Conservation (phyloP, 2,113 vertebrate species). For the Callionymus lyra region DNA sequence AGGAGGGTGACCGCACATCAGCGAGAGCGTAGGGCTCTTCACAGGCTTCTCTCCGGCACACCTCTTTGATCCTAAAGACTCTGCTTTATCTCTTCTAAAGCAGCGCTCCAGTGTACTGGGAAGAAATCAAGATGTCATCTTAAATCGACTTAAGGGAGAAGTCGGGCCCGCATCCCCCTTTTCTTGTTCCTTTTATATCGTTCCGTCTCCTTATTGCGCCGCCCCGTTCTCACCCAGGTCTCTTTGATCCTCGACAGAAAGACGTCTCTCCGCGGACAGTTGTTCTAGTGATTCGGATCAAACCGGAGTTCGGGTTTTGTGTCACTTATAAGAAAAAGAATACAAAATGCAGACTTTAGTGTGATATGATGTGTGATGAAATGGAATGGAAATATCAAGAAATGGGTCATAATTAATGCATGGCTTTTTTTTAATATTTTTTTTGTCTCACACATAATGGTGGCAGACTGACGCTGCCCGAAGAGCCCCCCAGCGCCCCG, state of each 20-base stretch:
- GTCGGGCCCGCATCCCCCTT: constrained; percentile 43
- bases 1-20: constrained; percentile 43
- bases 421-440: constrained; percentile 20
- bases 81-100: constrained; percentile 53
- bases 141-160: constrained; percentile 61
- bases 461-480: constrained; percentile 81
- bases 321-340: constrained; percentile 10
- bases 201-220: constrained; percentile 15
- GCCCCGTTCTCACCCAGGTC: constrained; percentile 37
- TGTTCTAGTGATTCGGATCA: constrained; percentile 31
- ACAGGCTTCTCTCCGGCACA: constrained; percentile 36
- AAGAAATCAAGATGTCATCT: constrained; percentile 69
- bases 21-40: constrained; percentile 38
- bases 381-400: constrained; percentile 52
- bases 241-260: constrained; percentile 52
- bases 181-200: constrained; percentile 51
- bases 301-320: constrained; percentile 26
- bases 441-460: constrained; percentile 7
- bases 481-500: constrained; percentile 89
- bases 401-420: constrained; percentile 32
- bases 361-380: constrained; percentile 50
- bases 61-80: constrained; percentile 66
- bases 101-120: constrained; percentile 33
- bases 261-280: constrained; percentile 42
- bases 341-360: constrained; percentile 13